phyloP scores from a whole-genome alignment of 2,113 vertebrate species.

The Bombycilla garrulus region DNA sequence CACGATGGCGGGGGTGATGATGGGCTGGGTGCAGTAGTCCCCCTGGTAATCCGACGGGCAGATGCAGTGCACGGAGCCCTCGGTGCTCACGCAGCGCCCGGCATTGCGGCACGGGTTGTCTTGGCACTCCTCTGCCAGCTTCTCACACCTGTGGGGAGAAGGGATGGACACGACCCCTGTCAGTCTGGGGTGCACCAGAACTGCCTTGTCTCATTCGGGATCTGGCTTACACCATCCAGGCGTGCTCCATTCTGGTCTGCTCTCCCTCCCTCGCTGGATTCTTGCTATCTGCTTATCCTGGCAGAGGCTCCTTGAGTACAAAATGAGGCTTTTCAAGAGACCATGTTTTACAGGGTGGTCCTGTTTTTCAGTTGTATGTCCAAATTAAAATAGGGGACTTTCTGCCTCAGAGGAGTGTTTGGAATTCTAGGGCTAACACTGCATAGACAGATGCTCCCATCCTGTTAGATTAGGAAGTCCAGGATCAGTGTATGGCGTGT shows the following conservation, averaged over 20 bases:
- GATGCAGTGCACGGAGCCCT: conserved; percentile 72
- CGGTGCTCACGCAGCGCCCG: conserved; percentile 71
- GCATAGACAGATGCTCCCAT: not conserved
- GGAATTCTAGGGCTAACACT: not conserved
- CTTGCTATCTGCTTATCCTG: not conserved
- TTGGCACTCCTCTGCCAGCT: conserved; percentile 68
- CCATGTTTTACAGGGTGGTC: not conserved
- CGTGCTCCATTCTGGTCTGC: not conserved
- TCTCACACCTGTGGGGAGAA: conserved; percentile 78
- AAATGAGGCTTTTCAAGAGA: not conserved
- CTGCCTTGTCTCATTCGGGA: fast-evolving
- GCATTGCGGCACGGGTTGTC: conserved; percentile 76
- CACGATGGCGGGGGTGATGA: conserved; percentile 65
- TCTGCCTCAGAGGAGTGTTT: not conserved
- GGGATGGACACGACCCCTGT: not conserved
- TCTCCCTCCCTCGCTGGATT: not conserved
- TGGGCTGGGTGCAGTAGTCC: conserved; percentile 46
- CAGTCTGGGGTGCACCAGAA: not conserved
- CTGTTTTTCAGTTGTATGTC: not conserved
- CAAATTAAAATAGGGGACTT: not conserved
- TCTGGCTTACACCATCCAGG: not conserved
- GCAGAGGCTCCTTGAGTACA: not conserved
- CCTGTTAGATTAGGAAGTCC: not conserved
- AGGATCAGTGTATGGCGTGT: not conserved
- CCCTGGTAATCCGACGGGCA: conserved; percentile 53